A percentile compares a stretch with the other conserved stretches of the same genome.
phyloP scores from a whole-genome alignment of 1,140 invertebrate genomes.

The Theocolax elegans region DNA sequence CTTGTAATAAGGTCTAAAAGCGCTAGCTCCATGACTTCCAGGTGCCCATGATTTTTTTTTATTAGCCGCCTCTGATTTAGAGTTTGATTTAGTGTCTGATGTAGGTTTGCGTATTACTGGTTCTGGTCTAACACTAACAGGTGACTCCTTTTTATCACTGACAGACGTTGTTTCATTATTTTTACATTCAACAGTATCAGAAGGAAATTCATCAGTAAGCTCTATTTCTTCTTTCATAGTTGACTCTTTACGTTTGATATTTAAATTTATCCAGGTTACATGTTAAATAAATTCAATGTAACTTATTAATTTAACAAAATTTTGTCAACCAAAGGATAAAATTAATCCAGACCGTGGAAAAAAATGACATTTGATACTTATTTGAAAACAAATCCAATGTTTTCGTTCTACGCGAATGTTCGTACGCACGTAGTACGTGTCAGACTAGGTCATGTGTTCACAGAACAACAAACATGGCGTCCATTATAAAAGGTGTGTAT shows the following conservation, averaged over 20 bases:
- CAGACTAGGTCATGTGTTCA: constrained; percentile 50
- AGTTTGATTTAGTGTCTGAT: constrained; percentile 56
- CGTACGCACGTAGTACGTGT: too few relatives aligned
- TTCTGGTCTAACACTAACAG: constrained; percentile 62
- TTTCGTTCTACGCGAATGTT: too few relatives aligned
- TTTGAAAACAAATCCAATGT: too few relatives aligned
- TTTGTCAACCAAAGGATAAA: too few relatives aligned
- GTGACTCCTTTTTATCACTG: constrained; percentile 47
- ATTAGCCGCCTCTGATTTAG: constrained; percentile 64
- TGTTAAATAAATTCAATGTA: too few relatives aligned
- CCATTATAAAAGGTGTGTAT: constrained; percentile 62
- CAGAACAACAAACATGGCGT: constrained; percentile 56
- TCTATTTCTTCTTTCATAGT: constrained; percentile 49
- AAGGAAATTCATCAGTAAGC: constrained; percentile 38
- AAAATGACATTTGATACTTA: too few relatives aligned
- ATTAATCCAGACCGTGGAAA: too few relatives aligned
- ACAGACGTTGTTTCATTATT: constrained; percentile 22
- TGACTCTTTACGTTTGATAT: neutral
- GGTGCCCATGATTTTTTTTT: constrained; percentile 66
- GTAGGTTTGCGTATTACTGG: constrained; percentile 64
- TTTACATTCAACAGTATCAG: constrained; percentile 9
- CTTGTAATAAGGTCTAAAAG: constrained; percentile 72
- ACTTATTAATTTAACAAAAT: too few relatives aligned
- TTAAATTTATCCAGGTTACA: neutral
- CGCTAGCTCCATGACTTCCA: constrained; percentile 68